Evolutionary conservation across 1,140 invertebrate genomes (phyloP).

Genomic region (Druon quercuslanigerum): DNA sequence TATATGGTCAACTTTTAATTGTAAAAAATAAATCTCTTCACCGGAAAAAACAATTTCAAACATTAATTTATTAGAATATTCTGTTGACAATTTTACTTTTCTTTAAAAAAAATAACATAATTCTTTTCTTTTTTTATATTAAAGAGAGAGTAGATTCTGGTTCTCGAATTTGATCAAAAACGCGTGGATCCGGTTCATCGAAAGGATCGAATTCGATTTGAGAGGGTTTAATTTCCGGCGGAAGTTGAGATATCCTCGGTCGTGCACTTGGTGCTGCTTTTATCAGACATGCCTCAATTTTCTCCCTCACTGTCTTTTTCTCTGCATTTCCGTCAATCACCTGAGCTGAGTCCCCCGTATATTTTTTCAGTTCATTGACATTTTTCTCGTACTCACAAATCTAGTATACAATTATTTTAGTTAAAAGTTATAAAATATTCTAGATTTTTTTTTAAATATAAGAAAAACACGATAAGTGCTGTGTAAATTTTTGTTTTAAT

Average conservation of each 20-base stretch:
- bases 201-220: slow-evolving; percentile 63
- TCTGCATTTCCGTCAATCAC: slow-evolving; percentile 55
- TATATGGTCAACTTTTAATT: too few relatives aligned
- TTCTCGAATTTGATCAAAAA: slow-evolving; percentile 51
- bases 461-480: not conserved
- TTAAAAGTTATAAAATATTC: not conserved
- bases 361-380: slow-evolving; percentile 52
- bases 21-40: too few relatives aligned
- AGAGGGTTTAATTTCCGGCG: slow-evolving; percentile 44
- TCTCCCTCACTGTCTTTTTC: slow-evolving; percentile 52
- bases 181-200: slow-evolving; percentile 52
- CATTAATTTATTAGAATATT: too few relatives aligned
- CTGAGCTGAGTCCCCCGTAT: slow-evolving; percentile 54
- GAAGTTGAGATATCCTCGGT: slow-evolving; percentile 44
- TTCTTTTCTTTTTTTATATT: slow-evolving; percentile 37
- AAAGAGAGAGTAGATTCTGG: slow-evolving; percentile 51
- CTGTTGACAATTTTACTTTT: too few relatives aligned
- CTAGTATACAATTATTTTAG: slow-evolving; percentile 36
- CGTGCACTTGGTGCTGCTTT: slow-evolving; percentile 45
- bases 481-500: not conserved
- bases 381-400: slow-evolving; percentile 52
- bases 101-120: too few relatives aligned
- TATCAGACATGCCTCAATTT: slow-evolving; percentile 57
- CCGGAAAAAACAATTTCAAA: too few relatives aligned
- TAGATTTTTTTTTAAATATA: not conserved